Evolutionary conservation across 1,140 invertebrate species (phyloP).

Genomic region (Trichoplusia ni): DNA sequence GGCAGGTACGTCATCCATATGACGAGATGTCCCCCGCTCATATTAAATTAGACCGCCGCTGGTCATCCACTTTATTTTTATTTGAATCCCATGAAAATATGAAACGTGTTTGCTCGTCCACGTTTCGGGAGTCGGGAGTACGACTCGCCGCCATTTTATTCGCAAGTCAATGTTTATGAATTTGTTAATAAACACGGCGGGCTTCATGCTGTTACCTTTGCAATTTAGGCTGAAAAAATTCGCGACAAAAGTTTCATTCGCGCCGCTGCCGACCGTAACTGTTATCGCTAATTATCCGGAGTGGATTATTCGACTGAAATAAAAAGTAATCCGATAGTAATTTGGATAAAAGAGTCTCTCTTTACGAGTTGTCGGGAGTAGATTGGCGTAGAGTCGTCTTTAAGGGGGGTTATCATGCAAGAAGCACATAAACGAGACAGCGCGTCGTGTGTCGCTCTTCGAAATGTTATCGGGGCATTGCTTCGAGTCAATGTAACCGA

Average conservation of each 20-base stretch:
- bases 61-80: slow-evolving; percentile 77
- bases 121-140: slow-evolving; percentile 60
- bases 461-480: slow-evolving; percentile 43
- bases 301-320: slow-evolving; percentile 53
- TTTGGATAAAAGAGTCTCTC: slow-evolving; percentile 61
- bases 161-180: slow-evolving; percentile 75
- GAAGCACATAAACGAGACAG: slow-evolving; percentile 60
- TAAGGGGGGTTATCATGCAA: slow-evolving; percentile 65
- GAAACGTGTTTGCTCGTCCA: slow-evolving; percentile 66
- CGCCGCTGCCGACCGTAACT: slow-evolving; percentile 34
- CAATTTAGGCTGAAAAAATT: slow-evolving; percentile 58
- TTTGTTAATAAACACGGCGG: slow-evolving; percentile 73
- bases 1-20: slow-evolving; percentile 63
- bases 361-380: slow-evolving; percentile 57
- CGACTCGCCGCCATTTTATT: slow-evolving; percentile 59
- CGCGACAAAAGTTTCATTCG: slow-evolving; percentile 47
- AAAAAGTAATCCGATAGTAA: slow-evolving; percentile 65
- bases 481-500: slow-evolving; percentile 29
- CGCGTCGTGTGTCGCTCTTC: slow-evolving; percentile 48
- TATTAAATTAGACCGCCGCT: slow-evolving; percentile 77
- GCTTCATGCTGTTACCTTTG: slow-evolving; percentile 53
- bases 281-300: slow-evolving; percentile 58
- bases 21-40: slow-evolving; percentile 67
- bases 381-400: slow-evolving; percentile 55
- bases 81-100: slow-evolving; percentile 80